These are phyloP conservation scores for Rhinolophus ferrumequinum DNA, from an alignment of 2,113 vertebrate species.

Conservation along the genomic window DNA sequence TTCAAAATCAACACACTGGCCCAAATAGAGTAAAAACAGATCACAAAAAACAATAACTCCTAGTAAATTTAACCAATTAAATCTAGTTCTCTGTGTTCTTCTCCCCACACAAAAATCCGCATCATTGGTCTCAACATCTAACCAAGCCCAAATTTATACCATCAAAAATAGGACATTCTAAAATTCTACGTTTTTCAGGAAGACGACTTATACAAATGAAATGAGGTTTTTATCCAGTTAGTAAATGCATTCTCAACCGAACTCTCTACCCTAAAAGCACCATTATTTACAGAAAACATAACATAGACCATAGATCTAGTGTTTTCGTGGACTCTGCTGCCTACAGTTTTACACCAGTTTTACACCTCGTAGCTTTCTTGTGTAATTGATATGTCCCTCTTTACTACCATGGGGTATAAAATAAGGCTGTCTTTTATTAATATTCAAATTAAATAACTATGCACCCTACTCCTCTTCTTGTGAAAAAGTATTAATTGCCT, in stretches of 20 bases:
- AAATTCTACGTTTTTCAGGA: background rate
- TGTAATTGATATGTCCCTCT: background rate
- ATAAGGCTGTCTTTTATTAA: background rate
- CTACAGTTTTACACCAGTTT: background rate
- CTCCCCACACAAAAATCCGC: background rate
- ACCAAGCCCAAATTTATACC: background rate
- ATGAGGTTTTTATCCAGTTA: background rate
- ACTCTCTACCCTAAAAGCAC: background rate
- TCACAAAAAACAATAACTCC: conserved; percentile 29
- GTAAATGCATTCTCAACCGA: background rate
- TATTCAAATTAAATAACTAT: background rate
- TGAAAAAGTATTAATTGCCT: background rate
- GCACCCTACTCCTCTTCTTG: background rate
- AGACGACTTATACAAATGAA: background rate
- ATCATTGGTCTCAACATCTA: background rate
- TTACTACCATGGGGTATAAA: background rate
- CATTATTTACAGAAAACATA: background rate
- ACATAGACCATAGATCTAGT: background rate
- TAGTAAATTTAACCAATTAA: conserved; percentile 35
- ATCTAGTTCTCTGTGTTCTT: background rate
- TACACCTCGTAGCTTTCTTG: background rate
- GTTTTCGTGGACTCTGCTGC: background rate
- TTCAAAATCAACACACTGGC: conserved; percentile 60
- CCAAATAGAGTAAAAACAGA: conserved; percentile 46
- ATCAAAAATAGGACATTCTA: conserved; percentile 8